Evolutionary conservation across 2,888 invertebrate species (phyloP), one percentile per base, ranked within the genome.

Genomic region (Acronicta aceris): DNA sequence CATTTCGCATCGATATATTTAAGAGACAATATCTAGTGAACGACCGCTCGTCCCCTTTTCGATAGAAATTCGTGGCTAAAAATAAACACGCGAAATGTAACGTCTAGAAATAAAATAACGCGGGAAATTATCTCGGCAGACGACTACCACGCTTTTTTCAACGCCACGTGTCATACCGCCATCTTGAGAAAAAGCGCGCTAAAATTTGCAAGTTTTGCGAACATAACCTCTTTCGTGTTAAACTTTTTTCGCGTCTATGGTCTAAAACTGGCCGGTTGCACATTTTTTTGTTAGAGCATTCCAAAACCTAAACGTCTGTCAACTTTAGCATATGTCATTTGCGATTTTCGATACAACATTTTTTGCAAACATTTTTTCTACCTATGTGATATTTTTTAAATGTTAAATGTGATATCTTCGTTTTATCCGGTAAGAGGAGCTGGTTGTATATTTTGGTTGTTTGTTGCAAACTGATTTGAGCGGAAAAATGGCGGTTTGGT

Each of bases 91-190:
- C 86, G 83, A 90, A 89, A 89, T 90, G 89, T 88, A 84, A 80
- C 86, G 83, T 81, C 87, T 85, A 84, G 81, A 87, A 89, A 90
- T 90, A 90, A 90, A 87, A 85, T 85, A 84, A 81, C 79, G 80
- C 84, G 82, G 82, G 87, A 86, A 82, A 76, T 71, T 75, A 66
- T 71, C 63, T 68, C 80, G 72, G 61, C 78, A 72, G 80, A 67
- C 88, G 86, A 88, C 83, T 85, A 87, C 76, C 63, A 63, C 71
- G 63, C 63, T 73, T 70, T 68, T 75, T 75, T 76, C 78, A 67
- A 79, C 84, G 64, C 79, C 79, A 78, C 76, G 76, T 76, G 76
- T 59, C 57, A 15, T 38, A 46, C 30, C 40, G 64, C 73, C 77
- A 77, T 88, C 84, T 79, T 87, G 80, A 61, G 48, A 58, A 62